Percentiles rank a stretch among this genome's conserved stretches.
Evolutionary conservation across 1,140 invertebrate species (phyloP).

Genomic region (Odontomachus brunneus): DNA sequence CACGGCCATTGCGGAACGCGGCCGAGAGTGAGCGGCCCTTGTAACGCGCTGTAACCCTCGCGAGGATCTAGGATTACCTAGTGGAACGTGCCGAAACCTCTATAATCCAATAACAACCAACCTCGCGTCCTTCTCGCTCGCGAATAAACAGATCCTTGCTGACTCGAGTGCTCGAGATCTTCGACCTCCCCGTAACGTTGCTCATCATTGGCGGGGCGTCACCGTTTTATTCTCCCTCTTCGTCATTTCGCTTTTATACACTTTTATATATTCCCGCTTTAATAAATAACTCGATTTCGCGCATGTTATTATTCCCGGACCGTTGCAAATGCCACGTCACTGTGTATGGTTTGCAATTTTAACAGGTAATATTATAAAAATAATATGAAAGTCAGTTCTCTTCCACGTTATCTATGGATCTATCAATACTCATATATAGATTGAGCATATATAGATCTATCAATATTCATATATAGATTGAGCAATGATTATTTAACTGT

Average conservation of each 20-base stretch:
- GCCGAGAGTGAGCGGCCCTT: slow-evolving; percentile 21
- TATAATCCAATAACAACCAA: slow-evolving; percentile 71
- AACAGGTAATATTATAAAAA: too few relatives aligned
- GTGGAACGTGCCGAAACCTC: slow-evolving; percentile 56
- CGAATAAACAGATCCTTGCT: slow-evolving; percentile 41
- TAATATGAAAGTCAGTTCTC: too few relatives aligned
- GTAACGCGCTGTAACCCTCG: slow-evolving; percentile 62
- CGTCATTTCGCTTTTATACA: background rate
- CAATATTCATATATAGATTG: too few relatives aligned
- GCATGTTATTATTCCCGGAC: too few relatives aligned
- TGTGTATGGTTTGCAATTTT: too few relatives aligned
- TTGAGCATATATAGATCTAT: too few relatives aligned
- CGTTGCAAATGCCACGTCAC: too few relatives aligned
- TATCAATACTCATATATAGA: too few relatives aligned
- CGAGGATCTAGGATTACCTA: slow-evolving; percentile 68
- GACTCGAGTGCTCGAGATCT: slow-evolving; percentile 41
- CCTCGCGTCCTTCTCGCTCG: slow-evolving; percentile 14
- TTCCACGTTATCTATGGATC: too few relatives aligned
- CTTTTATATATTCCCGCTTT: background rate
- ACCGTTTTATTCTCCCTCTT: background rate
- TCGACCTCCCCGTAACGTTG: background rate
- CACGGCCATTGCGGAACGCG: slow-evolving; percentile 8
- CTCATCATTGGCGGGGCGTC: background rate
- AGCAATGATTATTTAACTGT: too few relatives aligned
- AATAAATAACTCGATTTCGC: background rate